Base-by-base conservation (phyloP, 2,888 invertebrate species). In the Latrodectus hesperus region DNA sequence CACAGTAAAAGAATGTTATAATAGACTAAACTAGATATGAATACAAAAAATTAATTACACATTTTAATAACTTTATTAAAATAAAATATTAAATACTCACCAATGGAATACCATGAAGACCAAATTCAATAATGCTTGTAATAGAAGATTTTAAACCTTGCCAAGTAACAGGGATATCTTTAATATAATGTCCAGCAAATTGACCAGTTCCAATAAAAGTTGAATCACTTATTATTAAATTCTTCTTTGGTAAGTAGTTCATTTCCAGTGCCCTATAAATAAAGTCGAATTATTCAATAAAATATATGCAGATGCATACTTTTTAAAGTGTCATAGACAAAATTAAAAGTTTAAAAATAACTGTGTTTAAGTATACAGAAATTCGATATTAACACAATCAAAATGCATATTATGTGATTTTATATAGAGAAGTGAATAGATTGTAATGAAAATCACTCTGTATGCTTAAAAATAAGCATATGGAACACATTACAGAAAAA, bases 131-230 rank as follows among this genome's bases (percentile, higher is more conserved):
- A 64, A 88, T 60, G 9, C 64, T 52, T 26, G 84, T 60, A 55
- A 95, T 92, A 90, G 94, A 93, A 78, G 90, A 92, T 78, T 93
- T 93, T 49, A 95, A 92, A 90, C 93, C 94, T 0, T 92, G 91
- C 95, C 95, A 95, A 0, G 94, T 93, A 8, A 94, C 93, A 74
- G 93, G 22, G 9, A 80, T 91, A 53, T 94, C 92, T 87, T 94
- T 94, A 26, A 92, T 90, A 91, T 92, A 92, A 88, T 92, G 91
- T 14, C 91, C 91, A n/a, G 92, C 91, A 85, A 91, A 92, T 38
- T 90, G 89, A 9, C 91, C 91, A 9, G 91, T 91, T 6, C 92
- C 92, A 11, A 91, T 90, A 90, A 91, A 92, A 6, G 91, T 91
- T 0, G 93, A 92, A 16, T 92, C 90, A n/a, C 91, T 92, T 64